Evolutionary conservation across 2,888 invertebrate genomes (phyloP).

Genomic region (Habroteleia sp.): DNA sequence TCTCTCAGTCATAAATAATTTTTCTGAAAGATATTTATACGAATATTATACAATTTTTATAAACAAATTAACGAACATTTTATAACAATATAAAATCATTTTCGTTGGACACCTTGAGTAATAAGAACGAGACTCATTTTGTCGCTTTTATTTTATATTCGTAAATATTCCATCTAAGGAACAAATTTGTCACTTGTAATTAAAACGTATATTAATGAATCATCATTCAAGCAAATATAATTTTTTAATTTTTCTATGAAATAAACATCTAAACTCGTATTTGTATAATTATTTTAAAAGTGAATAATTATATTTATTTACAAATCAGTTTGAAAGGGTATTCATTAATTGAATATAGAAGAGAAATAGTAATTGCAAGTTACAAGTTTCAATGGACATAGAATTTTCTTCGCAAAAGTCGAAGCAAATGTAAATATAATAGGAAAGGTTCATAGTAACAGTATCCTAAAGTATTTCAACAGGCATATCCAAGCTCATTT

Average conservation of each 20-base stretch:
- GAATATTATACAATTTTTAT: no score
- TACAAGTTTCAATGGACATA: slow-evolving; percentile 37
- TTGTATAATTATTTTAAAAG: no score
- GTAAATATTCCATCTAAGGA: background rate
- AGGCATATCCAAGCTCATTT: slow-evolving; percentile 74
- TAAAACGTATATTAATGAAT: background rate
- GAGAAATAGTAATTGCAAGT: slow-evolving; percentile 11
- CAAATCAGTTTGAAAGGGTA: no score
- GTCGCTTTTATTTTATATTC: slow-evolving; percentile 29
- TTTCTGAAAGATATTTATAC: no score
- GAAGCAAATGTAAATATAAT: slow-evolving; percentile 58
- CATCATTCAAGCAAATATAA: background rate
- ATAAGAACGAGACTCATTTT: slow-evolving; percentile 19
- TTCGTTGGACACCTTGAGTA: slow-evolving; percentile 39
- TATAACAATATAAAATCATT: background rate
- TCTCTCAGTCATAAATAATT: no score
- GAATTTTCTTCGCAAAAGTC: slow-evolving; percentile 16
- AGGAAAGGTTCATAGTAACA: slow-evolving; percentile 61
- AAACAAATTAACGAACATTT: no score
- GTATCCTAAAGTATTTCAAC: slow-evolving; percentile 71
- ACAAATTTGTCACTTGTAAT: slow-evolving; percentile 23
- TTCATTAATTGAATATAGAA: background rate
- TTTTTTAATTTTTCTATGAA: no score
- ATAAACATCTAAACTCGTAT: no score
- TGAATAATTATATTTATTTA: no score